A percentile compares a stretch with the other conserved stretches of the same genome.
Evolutionary conservation across 64 coral and sea anemone species (phyloP).

Genomic region (Stichodactyla helianthus): DNA sequence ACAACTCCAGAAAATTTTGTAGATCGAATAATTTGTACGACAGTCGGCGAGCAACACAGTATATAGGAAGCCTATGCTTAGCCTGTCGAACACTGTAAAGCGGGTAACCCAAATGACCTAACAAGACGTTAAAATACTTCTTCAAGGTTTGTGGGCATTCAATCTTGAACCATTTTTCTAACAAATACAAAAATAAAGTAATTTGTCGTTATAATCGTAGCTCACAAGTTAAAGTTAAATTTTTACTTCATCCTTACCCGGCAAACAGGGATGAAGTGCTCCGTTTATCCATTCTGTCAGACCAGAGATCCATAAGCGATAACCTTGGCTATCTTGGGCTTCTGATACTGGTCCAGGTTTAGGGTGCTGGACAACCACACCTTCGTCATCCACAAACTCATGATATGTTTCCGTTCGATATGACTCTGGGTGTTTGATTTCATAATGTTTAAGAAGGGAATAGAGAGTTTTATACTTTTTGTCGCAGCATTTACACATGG

Average conservation of each 20-base stretch:
- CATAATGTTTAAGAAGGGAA: not conserved
- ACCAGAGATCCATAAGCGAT: constrained; percentile 3
- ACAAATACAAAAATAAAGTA: not conserved
- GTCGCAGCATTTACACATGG: not conserved
- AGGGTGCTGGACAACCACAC: not conserved
- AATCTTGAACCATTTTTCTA: constrained; percentile 26
- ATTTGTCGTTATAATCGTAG: not conserved
- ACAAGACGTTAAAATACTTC: not conserved
- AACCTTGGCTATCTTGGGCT: not conserved
- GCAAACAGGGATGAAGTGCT: not conserved
- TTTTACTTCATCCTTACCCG: not conserved
- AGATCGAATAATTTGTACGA: constrained; percentile 22
- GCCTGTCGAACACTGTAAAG: constrained; percentile 9
- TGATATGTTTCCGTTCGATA: not conserved
- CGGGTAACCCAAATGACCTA: not conserved
- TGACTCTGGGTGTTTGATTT: not conserved
- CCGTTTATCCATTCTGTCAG: not conserved
- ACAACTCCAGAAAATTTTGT: constrained; percentile 16
- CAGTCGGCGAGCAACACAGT: constrained; percentile 5
- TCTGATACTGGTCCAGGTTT: not conserved
- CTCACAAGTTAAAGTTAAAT: not conserved
- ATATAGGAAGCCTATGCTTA: not conserved
- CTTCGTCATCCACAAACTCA: not conserved
- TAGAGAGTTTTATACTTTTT: not conserved
- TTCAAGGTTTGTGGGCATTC: constrained; percentile 15